These are phyloP conservation scores for Agrotis ipsilon DNA, from an alignment of 2,888 invertebrate species.

Conservation along the genomic window DNA sequence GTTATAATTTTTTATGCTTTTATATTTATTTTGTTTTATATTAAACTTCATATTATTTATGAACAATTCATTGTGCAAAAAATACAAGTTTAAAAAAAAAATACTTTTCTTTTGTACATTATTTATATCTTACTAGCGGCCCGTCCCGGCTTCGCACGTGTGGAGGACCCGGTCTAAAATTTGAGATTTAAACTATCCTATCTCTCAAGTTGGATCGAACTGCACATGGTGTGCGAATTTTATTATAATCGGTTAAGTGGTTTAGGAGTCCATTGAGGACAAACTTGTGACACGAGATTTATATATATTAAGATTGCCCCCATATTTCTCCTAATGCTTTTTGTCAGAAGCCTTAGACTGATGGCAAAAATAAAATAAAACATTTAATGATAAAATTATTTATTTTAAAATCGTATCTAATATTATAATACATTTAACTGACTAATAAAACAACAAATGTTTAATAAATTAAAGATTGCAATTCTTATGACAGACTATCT, in stretches of 20 bases:
- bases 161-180: too few species aligned
- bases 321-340: background rate
- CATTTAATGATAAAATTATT: slow-evolving; percentile 79
- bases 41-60: background rate
- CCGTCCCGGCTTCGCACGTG: too few species aligned
- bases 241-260: too few species aligned
- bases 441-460: slow-evolving; percentile 76
- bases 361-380: slow-evolving; percentile 39
- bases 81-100: slow-evolving; percentile 7
- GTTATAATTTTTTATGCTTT: background rate
- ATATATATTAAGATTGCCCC: too few species aligned
- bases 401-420: slow-evolving; percentile 84
- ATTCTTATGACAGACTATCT: slow-evolving; percentile 69
- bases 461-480: slow-evolving; percentile 79
- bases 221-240: too few species aligned
- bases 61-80: slow-evolving; percentile 10
- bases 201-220: too few species aligned
- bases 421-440: slow-evolving; percentile 82
- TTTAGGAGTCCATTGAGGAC: too few species aligned
- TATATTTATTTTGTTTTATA: slow-evolving; percentile 24
- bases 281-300: too few species aligned
- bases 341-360: background rate
- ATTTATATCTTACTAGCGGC: too few species aligned
- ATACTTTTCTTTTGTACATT: background rate
- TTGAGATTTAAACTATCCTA: too few species aligned